These are phyloP conservation scores for Drosophila varians DNA, from an alignment of 1,140 invertebrate species.

Conservation along the genomic window DNA sequence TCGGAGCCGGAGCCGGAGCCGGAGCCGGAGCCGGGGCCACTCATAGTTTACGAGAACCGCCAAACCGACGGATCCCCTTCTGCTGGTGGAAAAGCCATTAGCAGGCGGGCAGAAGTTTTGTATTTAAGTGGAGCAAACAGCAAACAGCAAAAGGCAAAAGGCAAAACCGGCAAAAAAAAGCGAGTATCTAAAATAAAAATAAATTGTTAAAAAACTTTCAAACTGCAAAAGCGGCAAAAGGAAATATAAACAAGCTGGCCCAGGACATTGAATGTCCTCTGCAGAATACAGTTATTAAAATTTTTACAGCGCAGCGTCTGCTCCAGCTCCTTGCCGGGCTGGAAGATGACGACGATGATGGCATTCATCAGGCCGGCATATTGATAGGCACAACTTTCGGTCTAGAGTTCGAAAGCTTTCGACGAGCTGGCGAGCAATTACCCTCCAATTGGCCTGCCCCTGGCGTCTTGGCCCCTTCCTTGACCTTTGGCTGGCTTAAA, in stretches of 20 bases:
- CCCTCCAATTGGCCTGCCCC: slow-evolving; percentile 43
- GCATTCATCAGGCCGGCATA: slow-evolving; percentile 46
- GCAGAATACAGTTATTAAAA: slow-evolving; percentile 58
- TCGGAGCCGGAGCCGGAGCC: no score
- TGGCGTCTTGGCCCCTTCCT: slow-evolving; percentile 9
- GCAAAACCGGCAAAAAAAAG: slow-evolving; percentile 26
- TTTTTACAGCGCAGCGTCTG: slow-evolving; percentile 14
- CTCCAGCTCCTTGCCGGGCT: background rate
- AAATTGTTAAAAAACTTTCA: slow-evolving; percentile 54
- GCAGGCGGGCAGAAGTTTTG: slow-evolving; percentile 50
- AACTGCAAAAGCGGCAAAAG: slow-evolving; percentile 22
- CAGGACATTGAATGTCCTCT: slow-evolving; percentile 49
- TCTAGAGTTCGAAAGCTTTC: background rate
- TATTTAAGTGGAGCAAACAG: slow-evolving; percentile 49
- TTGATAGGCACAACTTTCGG: slow-evolving; percentile 65
- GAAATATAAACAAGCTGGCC: slow-evolving; percentile 58
- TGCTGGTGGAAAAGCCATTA: slow-evolving; percentile 43
- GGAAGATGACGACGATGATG: slow-evolving; percentile 41
- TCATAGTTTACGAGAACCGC: slow-evolving; percentile 39
- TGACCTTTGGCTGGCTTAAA: slow-evolving; percentile 50
- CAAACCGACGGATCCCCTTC: slow-evolving; percentile 19
- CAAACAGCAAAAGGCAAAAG: slow-evolving; percentile 22
- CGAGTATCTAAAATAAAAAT: slow-evolving; percentile 54
- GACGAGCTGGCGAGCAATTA: slow-evolving; percentile 57
- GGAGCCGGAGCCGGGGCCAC: slow-evolving; percentile 35